Evolutionary conservation across 2,888 invertebrate genomes (phyloP), one percentile per base, ranked within the genome.

Genomic region (Dryomyza anilis): DNA sequence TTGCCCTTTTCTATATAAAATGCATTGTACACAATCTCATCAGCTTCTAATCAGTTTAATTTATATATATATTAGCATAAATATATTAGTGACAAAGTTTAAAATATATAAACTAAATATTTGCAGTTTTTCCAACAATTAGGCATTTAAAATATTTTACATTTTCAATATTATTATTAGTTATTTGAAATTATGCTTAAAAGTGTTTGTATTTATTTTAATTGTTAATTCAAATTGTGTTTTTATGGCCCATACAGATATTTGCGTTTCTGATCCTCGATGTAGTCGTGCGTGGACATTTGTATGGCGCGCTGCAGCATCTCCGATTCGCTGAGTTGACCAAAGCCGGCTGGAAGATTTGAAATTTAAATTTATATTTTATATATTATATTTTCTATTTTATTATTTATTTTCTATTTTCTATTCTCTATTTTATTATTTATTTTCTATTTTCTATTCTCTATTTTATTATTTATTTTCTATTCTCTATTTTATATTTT

Each of bases 281-380:
- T 79, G 69, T 83, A 83, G 69, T 83, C 83, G 30, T 81, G 79
- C 21, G 83, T 81, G n/a, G 83, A 83, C 75, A 83, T 78, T 73
- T 81, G 80, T 57, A 84, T 79, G 52, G 84, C 83, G 62, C 80
- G 80, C 69, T 82, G 80, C 45, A 84, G 72, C 84, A 84, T 83
- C 69, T 83, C 82, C 56, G 78, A 78, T 70, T 84, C 83, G 55
- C 76, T 81, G 16, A 79, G 65, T 69, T 80, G 79, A 8, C 72
- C 74, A 65, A 72, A 70, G 33, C 74, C 79, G 76, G 43, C 1
- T 50, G 27, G 46, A 53, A 6, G 10, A 58, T 1, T 50, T 21
- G 45, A 59, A 33, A 45, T 63, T 46, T 19, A 36, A n/a, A 30
- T 3, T 5, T 39, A 14, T 29, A n/a, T 46, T 27, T 14, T 16